Evolutionary conservation across 1,140 invertebrate genomes (phyloP).

Genomic region (Trichonephila clavipes): DNA sequence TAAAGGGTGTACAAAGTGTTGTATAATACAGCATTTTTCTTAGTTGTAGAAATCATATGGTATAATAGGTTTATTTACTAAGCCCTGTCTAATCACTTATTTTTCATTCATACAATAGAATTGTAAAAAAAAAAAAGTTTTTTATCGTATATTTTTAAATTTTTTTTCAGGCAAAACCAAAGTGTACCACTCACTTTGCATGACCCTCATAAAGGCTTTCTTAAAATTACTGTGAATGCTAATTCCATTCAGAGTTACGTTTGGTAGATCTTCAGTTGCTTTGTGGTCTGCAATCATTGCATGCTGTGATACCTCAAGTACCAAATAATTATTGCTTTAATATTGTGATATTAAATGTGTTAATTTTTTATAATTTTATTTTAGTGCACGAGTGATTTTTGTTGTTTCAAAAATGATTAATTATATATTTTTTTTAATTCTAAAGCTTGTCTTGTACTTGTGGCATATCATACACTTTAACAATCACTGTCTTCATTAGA

Average conservation of each 20-base stretch:
- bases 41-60: too few species aligned
- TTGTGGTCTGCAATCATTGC: not conserved
- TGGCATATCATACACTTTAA: too few species aligned
- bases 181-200: slow-evolving; percentile 73
- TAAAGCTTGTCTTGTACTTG: not conserved
- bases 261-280: slow-evolving; percentile 68
- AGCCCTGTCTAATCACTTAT: too few species aligned
- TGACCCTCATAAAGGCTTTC: slow-evolving; percentile 79
- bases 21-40: too few species aligned
- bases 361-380: not conserved
- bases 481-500: too few species aligned
- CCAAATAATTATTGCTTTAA: not conserved
- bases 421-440: not conserved
- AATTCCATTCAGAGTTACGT: slow-evolving; percentile 80
- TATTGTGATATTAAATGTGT: not conserved
- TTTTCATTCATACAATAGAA: too few species aligned
- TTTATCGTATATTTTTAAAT: not conserved
- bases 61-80: too few species aligned
- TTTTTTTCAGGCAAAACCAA: slow-evolving; percentile 22
- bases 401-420: not conserved
- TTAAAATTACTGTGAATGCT: slow-evolving; percentile 78
- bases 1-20: too few species aligned
- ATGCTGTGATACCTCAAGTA: not conserved
- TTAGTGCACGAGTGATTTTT: not conserved
- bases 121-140: too few species aligned